These are phyloP conservation scores for Chironex yamaguchii DNA, from an alignment of 30 jellyfish, hydroid and myxozoan species.

Conservation along the genomic window DNA sequence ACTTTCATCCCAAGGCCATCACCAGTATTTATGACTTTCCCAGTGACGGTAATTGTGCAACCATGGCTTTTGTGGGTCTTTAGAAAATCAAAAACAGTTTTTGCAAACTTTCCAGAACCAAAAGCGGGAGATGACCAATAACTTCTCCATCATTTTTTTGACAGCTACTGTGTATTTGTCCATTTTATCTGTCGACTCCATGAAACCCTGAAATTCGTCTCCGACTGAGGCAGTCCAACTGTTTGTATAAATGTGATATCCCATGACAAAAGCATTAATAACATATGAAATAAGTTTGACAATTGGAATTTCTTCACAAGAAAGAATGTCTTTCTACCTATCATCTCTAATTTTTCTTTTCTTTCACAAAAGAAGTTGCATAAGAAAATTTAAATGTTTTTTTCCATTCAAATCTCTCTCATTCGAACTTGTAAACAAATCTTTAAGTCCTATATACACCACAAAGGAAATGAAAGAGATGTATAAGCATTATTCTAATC, in stretches of 20 bases:
- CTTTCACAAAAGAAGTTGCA: too few species aligned
- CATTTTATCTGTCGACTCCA: conserved; percentile 20
- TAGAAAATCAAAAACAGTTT: conserved; percentile 1
- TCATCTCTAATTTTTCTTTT: not conserved
- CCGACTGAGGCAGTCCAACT: conserved; percentile 48
- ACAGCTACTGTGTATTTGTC: conserved; percentile 31
- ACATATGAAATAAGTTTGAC: conserved; percentile 6
- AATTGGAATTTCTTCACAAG: not conserved
- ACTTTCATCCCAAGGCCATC: too few species aligned
- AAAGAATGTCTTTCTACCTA: not conserved
- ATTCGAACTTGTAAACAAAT: too few species aligned
- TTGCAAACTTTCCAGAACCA: conserved; percentile 13
- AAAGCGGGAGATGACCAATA: conserved; percentile 20
- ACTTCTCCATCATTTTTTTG: conserved; percentile 33
- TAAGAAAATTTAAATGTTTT: too few species aligned
- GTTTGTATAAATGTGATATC: conserved; percentile 13
- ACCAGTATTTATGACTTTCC: not conserved
- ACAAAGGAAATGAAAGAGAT: too few species aligned
- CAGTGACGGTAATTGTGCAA: conserved; percentile 25
- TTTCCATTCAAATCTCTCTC: too few species aligned
- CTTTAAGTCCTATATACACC: too few species aligned
- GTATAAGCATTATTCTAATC: too few species aligned
- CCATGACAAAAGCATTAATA: conserved; percentile 17
- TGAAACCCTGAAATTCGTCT: conserved; percentile 14
- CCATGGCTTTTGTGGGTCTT: conserved; percentile 22